Base-by-base conservation (phyloP, 2,113 vertebrate species). In the Riparia riparia region DNA sequence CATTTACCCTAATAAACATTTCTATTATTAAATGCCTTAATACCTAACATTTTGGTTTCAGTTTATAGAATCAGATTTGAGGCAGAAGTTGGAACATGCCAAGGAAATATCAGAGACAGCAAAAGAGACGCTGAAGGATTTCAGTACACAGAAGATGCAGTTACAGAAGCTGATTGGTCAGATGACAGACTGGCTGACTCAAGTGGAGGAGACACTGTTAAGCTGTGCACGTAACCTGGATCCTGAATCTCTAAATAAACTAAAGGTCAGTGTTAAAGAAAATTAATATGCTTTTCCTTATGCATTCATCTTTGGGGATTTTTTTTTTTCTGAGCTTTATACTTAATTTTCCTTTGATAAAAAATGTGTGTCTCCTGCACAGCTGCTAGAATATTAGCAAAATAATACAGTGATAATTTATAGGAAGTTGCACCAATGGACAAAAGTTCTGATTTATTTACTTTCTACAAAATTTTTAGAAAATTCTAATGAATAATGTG, bases 31-130 rank as follows among this genome's bases (percentile, higher is more conserved):
- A 91, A 47, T 89, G 14, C 3, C 49, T 54, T 84, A 83, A 71
- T 37, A 39, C 4, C 4, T 45, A 63, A 71, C 4, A 26, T 63
- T 94, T 97, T 95, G 4, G 6, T 54, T 94, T 79, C 96, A 99
- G 99, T 99, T 99, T 72, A 95, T 99, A 95, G 99, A 99, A 96
- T 98, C 98, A n/a, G 99, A 99, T 91, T 96, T 99, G 89, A 98
- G 95, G 95, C 99, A 99, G 97, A 99, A 99, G 91, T 81, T 99
- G 95, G 97, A 98, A 72, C 99, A 99, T 19, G 98, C 98, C 12
- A 98, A 98, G 94, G 99, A 99, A 96, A 97, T 98, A 49, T 98
- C 98, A 54, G 98, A 99, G 94, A 98, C 98, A 89, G 99, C 98
- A 78, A 98, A 98, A 96, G 98, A 98, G 88, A 98, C 98, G 4